Conservation (phyloP, 2,888 invertebrate genomes). For the Brenthis ino region DNA sequence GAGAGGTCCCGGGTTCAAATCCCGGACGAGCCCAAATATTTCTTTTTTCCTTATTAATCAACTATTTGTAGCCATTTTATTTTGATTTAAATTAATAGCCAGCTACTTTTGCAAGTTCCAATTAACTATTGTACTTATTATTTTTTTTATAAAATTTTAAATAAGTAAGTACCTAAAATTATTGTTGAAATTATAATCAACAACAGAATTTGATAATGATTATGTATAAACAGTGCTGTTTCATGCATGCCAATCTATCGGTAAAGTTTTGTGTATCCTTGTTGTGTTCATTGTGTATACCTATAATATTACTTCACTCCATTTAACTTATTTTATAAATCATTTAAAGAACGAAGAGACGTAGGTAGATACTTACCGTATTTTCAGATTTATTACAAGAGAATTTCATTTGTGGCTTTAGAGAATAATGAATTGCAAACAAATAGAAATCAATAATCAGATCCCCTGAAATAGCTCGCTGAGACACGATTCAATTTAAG, state of each 20-base stretch:
- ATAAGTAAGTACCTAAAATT: no score
- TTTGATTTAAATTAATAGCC: no score
- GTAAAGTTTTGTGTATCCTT: no score
- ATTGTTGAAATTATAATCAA: not conserved
- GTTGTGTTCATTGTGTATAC: no score
- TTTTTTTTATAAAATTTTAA: slow-evolving; percentile 2
- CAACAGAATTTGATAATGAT: not conserved
- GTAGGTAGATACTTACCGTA: no score
- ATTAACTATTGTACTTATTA: no score
- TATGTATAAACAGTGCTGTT: not conserved
- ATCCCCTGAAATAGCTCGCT: slow-evolving; percentile 20
- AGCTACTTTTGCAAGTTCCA: not conserved
- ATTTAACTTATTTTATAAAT: no score
- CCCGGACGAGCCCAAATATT: slow-evolving; percentile 80
- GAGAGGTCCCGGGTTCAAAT: slow-evolving; percentile 84
- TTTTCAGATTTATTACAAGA: no score
- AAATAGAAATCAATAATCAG: slow-evolving; percentile 22
- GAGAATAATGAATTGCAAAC: slow-evolving; percentile 20
- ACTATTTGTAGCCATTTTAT: no score
- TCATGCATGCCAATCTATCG: no score
- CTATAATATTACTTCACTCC: no score
- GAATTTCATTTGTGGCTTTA: slow-evolving; percentile 9
- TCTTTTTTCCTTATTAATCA: slow-evolving; percentile 4
- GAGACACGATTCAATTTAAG: slow-evolving; percentile 16
- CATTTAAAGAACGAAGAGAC: no score